Base-by-base conservation (phyloP, 2,113 vertebrate genomes). In the Sterrhoptilus dennistouni region DNA sequence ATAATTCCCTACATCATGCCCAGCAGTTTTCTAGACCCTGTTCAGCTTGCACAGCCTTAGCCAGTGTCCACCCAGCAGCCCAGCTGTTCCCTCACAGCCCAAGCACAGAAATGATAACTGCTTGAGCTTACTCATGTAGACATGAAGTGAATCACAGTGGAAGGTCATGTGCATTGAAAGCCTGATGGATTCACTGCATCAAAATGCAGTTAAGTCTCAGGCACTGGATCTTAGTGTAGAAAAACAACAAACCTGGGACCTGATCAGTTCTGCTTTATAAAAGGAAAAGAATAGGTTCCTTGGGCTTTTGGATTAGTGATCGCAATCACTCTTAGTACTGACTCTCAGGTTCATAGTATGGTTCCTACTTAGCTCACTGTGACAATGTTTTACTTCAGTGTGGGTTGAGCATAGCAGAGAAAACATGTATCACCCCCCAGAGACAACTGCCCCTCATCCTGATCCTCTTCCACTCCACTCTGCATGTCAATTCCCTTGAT, bases 1-100 rank as follows among this genome's bases (percentile, higher is more conserved):
- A 11, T 0, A 0, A 11, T 20, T 77, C 47, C 77, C 25, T 25
- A 14, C 1, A 2, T 38, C 24, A 24, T 2, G 6, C 25, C n/a
- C 45, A 82, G 47, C 8, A 24, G 21, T 75, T 61, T 85, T 94
- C 14, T 47, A 70, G 27, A 52, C 8, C 5, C 18, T 45, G 14
- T 15, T 79, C 16, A 44, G 31, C n/a, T 79, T 82, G 61, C 11
- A 45, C 9, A 57, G 47, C 36, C 47, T 78, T 65, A 29, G 49
- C 11, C 56, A 79, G 28, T 19, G 31, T 52, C 22, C 61, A 74
- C 7, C 2, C 31, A 66, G 42, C 20, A 75, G 36, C 22, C 4
- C 8, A 49, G 16, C 2, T 8, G 0, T 20, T 49, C 0, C 0
- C 14, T 12, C 47, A 36, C 23, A 66, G 40, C 36, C 35, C 6